Percentiles rank a stretch among this genome's conserved stretches.
Conservation (phyloP, 2,797 vertebrate species). For the Catamblyrhynchus diadema region DNA sequence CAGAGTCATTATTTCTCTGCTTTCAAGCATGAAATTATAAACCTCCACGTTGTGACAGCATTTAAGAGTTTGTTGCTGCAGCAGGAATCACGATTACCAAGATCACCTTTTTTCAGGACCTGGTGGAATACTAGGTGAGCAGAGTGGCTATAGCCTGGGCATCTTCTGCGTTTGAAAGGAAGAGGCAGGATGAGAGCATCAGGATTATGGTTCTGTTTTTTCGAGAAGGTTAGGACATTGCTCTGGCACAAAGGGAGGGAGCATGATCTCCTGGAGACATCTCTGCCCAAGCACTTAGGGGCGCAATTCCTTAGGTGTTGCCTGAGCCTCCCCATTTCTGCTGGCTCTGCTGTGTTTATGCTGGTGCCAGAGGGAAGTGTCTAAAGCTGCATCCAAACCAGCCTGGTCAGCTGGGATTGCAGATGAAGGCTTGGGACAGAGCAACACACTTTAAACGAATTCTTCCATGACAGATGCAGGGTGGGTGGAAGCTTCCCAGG, state of each 20-base stretch:
- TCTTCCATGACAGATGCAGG: neutral
- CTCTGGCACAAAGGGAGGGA: neutral
- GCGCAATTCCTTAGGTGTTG: neutral
- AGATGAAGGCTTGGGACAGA: neutral
- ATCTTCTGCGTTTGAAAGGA: neutral
- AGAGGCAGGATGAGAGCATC: neutral
- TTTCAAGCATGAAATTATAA: neutral
- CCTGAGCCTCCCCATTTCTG: neutral
- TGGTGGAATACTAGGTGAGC: neutral
- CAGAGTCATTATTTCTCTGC: constrained; percentile 41
- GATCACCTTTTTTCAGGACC: neutral
- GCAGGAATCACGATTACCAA: neutral
- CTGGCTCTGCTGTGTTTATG: accelerated
- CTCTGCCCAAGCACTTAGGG: neutral
- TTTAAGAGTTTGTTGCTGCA: neutral
- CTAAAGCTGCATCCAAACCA: neutral
- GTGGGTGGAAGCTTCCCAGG: neutral
- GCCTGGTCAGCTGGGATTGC: neutral
- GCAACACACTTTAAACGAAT: neutral
- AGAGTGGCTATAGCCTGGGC: neutral
- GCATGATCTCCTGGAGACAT: neutral
- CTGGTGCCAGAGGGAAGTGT: neutral
- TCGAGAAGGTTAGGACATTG: neutral
- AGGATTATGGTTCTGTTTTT: neutral
- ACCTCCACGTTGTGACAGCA: neutral